Evolutionary conservation across 2,113 vertebrate genomes (phyloP), one percentile per base, ranked within the genome.

Genomic region (Pachyramphus minor): DNA sequence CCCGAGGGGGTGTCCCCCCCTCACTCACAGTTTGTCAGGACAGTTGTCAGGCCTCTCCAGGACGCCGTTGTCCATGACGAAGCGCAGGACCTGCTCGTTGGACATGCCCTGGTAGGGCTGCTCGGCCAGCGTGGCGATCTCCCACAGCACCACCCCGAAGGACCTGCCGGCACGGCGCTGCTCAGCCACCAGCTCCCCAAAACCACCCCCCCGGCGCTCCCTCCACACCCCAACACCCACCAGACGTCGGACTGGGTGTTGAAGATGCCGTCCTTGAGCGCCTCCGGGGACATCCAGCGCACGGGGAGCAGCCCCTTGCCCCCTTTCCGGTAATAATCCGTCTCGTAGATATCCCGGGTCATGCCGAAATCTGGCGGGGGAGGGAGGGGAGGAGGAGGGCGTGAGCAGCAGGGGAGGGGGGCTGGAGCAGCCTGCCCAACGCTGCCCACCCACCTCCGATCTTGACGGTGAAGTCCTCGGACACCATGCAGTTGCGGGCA

Each of bases 401-500:
- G 7, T 39, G 66, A 89, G 59, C n/a, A 33, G 24, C 8, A 0
- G 44, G 69, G 64, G 35, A 2, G 0, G 0, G 27, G 18, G 33
- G 18, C 47, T 28, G 55, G 15, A 12, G 18, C 16, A 9, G 15
- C 42, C 31, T 4, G 9, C 53, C 64, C 12, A 0, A 5, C 2
- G 0, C 63, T 28, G 28, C 28, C 23, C 47, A 5, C 78, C 45
- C n/a, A 98, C 98, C 98, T 92, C 98, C 98, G 1, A 98, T 98
- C 94, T 98, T 98, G 91, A 98, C 98, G 0, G 98, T 98, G 94
- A 98, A 97, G 58, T 98, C 98, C 96, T 98, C 98, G 0, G 98
- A 98, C 91, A 98, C 98, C 98, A 98, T 98, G 97, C 98, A 98
- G 97, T 98, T 98, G 27, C 98, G 98, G 39, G 98, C 98, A 0